These are phyloP conservation scores for Matsumyia berberina DNA, from an alignment of 2,888 invertebrate genomes.

Conservation along the genomic window DNA sequence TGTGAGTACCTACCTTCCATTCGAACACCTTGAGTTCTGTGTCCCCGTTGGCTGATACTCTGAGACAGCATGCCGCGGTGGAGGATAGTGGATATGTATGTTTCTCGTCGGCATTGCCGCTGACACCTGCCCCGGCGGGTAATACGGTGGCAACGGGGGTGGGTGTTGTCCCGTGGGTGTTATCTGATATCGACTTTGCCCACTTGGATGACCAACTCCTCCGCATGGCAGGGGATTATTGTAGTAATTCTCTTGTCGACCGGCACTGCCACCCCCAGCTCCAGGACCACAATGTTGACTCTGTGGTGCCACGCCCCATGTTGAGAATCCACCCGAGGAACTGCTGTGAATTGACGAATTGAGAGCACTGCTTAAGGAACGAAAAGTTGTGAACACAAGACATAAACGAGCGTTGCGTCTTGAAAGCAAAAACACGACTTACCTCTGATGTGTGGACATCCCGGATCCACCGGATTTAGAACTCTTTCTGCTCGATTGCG, in stretches of 20 bases:
- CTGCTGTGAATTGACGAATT: constrained; percentile 84
- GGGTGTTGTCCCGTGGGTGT: constrained; percentile 84
- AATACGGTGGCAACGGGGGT: constrained; percentile 83
- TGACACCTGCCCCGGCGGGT: constrained; percentile 79
- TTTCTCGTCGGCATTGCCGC: constrained; percentile 79
- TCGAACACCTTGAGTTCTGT: constrained; percentile 82
- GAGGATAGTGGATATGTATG: constrained; percentile 84
- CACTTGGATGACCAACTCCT: constrained; percentile 76
- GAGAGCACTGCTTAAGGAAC: constrained; percentile 79
- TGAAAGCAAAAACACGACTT: constrained; percentile 54
- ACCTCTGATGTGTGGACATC: constrained; percentile 84
- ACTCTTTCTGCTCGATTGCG: constrained; percentile 83
- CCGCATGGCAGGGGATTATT: constrained; percentile 83
- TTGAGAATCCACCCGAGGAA: constrained; percentile 84
- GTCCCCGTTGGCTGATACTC: constrained; percentile 83
- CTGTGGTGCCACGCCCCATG: constrained; percentile 83
- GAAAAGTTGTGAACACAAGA: constrained; percentile 34
- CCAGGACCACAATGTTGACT: constrained; percentile 79
- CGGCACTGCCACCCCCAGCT: constrained; percentile 63
- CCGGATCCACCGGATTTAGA: constrained; percentile 84
- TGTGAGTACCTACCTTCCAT: constrained; percentile 80
- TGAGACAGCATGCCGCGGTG: constrained; percentile 83
- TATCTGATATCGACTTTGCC: constrained; percentile 84
- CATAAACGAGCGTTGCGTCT: constrained; percentile 33
- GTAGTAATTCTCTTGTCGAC: constrained; percentile 82